Evolutionary conservation across 2,113 vertebrate genomes (phyloP).

Genomic region (Chaetodon auriga): DNA sequence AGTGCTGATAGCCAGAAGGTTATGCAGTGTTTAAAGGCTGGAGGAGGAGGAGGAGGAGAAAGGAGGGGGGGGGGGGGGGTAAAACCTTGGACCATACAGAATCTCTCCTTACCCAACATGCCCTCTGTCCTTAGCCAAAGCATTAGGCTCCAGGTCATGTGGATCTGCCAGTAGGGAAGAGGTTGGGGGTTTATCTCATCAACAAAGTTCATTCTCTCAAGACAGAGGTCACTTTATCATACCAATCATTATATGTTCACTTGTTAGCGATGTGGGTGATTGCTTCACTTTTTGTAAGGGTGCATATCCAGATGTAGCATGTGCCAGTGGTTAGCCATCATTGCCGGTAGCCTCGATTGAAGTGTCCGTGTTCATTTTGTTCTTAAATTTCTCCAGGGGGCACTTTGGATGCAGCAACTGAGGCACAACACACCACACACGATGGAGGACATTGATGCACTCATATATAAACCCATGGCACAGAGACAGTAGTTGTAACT

Average conservation of each 20-base stretch:
- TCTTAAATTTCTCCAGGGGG: conserved; percentile 32
- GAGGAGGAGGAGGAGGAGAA: conserved; percentile 28
- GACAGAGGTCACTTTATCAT: conserved; percentile 67
- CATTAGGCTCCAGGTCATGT: conserved; percentile 67
- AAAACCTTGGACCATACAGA: conserved; percentile 61
- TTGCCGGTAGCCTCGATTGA: conserved; percentile 3
- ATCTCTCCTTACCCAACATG: conserved; percentile 66
- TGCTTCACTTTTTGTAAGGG: conserved; percentile 39
- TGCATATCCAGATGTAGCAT: background rate
- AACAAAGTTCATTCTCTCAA: conserved; percentile 61
- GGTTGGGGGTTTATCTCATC: conserved; percentile 58
- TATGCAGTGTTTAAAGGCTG: conserved; percentile 73
- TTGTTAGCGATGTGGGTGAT: conserved; percentile 54
- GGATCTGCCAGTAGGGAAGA: conserved; percentile 29
- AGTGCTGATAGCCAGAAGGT: conserved; percentile 80
- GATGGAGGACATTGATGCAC: background rate
- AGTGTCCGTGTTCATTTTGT: conserved; percentile 7
- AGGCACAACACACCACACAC: conserved; percentile 7
- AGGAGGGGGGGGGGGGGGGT: conserved; percentile 29
- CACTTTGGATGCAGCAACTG: conserved; percentile 14
- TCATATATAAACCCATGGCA: background rate
- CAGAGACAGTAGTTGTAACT: background rate
- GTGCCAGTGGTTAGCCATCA: background rate
- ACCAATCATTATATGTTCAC: conserved; percentile 55
- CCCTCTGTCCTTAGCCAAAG: conserved; percentile 69